These are phyloP conservation scores for Pygocentrus nattereri DNA, from an alignment of 2,797 vertebrate species.

Conservation along the genomic window DNA sequence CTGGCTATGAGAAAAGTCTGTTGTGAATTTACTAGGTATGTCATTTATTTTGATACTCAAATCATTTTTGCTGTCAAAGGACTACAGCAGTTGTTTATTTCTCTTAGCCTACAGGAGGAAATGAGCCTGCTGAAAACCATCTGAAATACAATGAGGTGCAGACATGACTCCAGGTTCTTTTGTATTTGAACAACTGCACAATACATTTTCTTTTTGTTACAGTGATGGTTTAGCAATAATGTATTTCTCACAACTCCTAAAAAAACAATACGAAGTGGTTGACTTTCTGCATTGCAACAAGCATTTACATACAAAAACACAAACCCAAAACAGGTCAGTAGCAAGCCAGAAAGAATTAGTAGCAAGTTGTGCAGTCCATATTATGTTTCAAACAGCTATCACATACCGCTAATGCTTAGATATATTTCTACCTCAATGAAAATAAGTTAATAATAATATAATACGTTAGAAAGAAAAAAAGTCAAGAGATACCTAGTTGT, in stretches of 20 bases:
- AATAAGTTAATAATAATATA: too few species aligned
- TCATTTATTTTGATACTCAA: background rate
- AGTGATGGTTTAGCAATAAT: background rate
- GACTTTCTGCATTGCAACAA: background rate
- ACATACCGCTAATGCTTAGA: background rate
- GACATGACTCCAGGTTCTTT: background rate
- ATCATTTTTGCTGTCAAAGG: background rate
- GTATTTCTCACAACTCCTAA: background rate
- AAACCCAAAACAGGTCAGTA: background rate
- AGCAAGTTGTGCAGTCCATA: background rate
- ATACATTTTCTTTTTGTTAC: background rate
- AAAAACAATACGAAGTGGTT: background rate
- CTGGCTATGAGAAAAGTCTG: background rate
- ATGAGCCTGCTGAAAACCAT: background rate
- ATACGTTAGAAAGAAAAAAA: background rate
- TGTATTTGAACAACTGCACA: background rate
- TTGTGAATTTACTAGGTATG: background rate
- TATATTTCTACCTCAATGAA: background rate
- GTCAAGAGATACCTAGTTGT: background rate
- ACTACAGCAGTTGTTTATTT: background rate
- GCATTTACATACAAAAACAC: background rate
- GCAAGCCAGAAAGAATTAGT: background rate
- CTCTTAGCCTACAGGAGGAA: background rate
- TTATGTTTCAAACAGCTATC: background rate
- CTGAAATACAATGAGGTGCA: slow-evolving; percentile 7